Conservation (phyloP, 2,113 vertebrate species). For the Sterna hirundo region DNA sequence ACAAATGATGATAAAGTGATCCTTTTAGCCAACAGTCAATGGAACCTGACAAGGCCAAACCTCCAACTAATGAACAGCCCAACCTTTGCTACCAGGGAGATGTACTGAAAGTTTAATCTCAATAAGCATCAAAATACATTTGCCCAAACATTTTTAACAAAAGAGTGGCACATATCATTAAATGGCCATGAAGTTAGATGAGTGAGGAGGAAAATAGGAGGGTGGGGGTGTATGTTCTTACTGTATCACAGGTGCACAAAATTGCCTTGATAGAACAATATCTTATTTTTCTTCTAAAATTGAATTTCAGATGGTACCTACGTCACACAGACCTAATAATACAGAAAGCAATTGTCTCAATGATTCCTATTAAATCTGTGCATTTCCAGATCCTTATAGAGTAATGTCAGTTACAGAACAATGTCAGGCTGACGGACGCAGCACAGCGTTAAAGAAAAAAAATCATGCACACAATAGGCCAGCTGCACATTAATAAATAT, state of each 20-base stretch:
- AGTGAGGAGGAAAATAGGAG: not conserved
- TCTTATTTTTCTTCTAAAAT: conserved; percentile 60
- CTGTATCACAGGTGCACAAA: conserved; percentile 51
- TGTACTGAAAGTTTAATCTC: conserved; percentile 71
- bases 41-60: conserved; percentile 85
- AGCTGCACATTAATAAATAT: conserved; percentile 89
- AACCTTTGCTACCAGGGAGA: conserved; percentile 73
- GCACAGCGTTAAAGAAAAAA: conserved; percentile 67
- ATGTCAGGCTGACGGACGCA: conserved; percentile 75
- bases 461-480: conserved; percentile 77
- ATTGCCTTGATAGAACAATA: conserved; percentile 55
- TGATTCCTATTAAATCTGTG: conserved; percentile 64
- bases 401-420: conserved; percentile 76
- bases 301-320: conserved; percentile 61
- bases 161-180: not conserved
- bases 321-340: conserved; percentile 49
- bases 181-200: not conserved
- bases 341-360: conserved; percentile 61
- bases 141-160: conserved; percentile 48
- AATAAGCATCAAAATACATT: conserved; percentile 73
- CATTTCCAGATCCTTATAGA: conserved; percentile 73
- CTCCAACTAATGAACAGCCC: conserved; percentile 89
- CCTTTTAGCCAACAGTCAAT: conserved; percentile 83
- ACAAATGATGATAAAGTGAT: conserved; percentile 99
- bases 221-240: not conserved